These are phyloP conservation scores for Chelonus formosanus DNA, from an alignment of 2,888 invertebrate genomes.

Conservation along the genomic window DNA sequence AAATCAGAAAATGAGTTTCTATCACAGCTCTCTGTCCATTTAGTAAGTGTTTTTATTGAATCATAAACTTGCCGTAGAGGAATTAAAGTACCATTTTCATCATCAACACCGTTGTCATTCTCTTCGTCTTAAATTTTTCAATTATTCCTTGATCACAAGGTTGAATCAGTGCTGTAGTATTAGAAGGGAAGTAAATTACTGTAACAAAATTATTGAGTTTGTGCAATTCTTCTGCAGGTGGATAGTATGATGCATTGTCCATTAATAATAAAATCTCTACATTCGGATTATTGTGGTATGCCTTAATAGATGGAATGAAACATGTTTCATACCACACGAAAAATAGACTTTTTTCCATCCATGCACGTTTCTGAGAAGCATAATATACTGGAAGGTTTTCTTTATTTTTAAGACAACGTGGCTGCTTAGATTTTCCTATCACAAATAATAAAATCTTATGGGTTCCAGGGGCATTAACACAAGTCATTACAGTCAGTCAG, in stretches of 20 bases:
- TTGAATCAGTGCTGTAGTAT: background rate
- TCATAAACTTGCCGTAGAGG: no score
- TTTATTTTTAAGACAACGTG: slow-evolving; percentile 43
- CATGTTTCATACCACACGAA: background rate
- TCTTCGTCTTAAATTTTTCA: background rate
- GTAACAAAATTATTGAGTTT: background rate
- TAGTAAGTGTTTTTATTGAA: no score
- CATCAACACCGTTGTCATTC: no score
- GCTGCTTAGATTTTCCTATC: slow-evolving; percentile 49
- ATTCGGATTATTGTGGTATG: background rate
- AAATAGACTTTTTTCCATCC: background rate
- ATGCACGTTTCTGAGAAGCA: slow-evolving; percentile 12
- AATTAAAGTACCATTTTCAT: no score
- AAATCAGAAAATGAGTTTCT: no score
- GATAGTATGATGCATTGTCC: slow-evolving; percentile 1
- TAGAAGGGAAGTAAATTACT: background rate
- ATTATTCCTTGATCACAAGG: slow-evolving; percentile 4
- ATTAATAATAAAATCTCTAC: background rate
- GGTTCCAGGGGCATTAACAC: slow-evolving; percentile 47
- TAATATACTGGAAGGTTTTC: slow-evolving; percentile 15
- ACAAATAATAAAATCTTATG: slow-evolving; percentile 48
- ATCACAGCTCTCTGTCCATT: no score
- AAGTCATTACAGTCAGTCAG: slow-evolving; percentile 46
- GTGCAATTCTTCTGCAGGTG: background rate
- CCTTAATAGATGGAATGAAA: background rate